phyloP scores from a whole-genome alignment of 2,888 invertebrate species.

The Oligia fasciuncula region DNA sequence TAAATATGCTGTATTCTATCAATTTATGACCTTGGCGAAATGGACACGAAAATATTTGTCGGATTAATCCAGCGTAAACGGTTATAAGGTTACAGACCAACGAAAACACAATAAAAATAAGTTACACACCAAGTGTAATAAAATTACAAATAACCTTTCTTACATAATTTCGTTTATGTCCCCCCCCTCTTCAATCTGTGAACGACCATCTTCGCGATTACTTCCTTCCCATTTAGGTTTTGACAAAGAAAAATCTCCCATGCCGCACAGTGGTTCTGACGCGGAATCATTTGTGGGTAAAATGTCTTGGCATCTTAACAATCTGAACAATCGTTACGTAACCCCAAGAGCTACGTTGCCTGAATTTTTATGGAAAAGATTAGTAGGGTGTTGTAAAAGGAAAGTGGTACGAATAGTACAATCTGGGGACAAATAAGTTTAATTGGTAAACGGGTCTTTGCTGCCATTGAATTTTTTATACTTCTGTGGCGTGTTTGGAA shows the following conservation, averaged over 20 bases:
- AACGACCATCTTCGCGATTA: conserved; percentile 50
- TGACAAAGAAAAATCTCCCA: conserved; percentile 57
- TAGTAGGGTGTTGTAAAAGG: conserved; percentile 71
- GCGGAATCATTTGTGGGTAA: conserved; percentile 54
- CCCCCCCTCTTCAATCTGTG: conserved; percentile 52
- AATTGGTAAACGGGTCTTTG: conserved; percentile 67
- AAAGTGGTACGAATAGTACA: conserved; percentile 68
- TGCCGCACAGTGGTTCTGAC: conserved; percentile 31
- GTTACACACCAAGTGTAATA: conserved; percentile 36
- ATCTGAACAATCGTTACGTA: conserved; percentile 43
- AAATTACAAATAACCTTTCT: conserved; percentile 47
- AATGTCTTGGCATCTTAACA: conserved; percentile 47
- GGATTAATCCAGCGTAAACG: too few relatives aligned
- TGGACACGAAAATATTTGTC: too few relatives aligned
- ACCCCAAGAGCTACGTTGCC: conserved; percentile 32
- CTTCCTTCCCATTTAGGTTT: conserved; percentile 59
- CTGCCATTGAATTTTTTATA: conserved; percentile 51
- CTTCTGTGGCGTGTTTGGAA: conserved; percentile 48
- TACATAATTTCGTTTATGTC: conserved; percentile 52
- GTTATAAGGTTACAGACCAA: background rate
- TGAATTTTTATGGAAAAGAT: conserved; percentile 68
- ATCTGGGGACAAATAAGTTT: conserved; percentile 76
- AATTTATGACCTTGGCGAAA: too few relatives aligned
- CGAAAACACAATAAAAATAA: conserved; percentile 33
- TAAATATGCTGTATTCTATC: too few relatives aligned